Evolutionary conservation across 2,113 vertebrate genomes (phyloP).

Genomic region (Lophius piscatorius): DNA sequence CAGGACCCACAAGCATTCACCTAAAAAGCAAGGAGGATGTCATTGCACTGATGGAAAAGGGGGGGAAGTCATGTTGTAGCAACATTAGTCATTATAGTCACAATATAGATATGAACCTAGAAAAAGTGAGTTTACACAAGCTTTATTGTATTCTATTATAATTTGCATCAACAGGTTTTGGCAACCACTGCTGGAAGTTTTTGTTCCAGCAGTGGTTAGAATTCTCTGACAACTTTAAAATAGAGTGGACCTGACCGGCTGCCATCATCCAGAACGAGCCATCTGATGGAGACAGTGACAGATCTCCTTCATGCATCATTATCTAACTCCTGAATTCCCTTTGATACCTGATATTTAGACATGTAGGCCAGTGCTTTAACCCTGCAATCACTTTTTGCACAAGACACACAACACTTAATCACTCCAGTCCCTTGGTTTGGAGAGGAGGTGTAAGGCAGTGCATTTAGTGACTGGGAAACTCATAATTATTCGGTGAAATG

Average conservation of each 20-base stretch:
- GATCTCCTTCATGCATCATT: conserved; percentile 17
- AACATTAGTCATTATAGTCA: conserved; percentile 49
- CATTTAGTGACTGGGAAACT: conserved; percentile 43
- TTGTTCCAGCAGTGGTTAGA: conserved; percentile 20
- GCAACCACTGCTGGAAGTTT: conserved; percentile 28
- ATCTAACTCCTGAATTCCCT: conserved; percentile 40
- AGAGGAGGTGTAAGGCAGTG: conserved; percentile 21
- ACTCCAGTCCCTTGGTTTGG: conserved; percentile 1
- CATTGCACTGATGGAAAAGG: conserved; percentile 45
- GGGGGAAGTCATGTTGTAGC: conserved; percentile 49
- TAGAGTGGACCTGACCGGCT: conserved; percentile 3
- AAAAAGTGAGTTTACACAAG: conserved; percentile 30
- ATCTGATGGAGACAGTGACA: conserved; percentile 24
- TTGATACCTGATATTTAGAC: conserved; percentile 67
- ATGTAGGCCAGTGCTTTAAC: conserved; percentile 43
- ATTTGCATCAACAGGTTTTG: conserved; percentile 7
- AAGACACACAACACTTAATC: conserved; percentile 66
- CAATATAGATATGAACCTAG: conserved; percentile 46
- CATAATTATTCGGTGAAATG: too few relatives aligned
- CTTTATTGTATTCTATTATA: neutral
- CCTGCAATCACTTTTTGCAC: conserved; percentile 45
- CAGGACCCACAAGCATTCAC: conserved; percentile 52
- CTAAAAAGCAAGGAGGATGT: conserved; percentile 48
- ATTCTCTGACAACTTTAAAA: conserved; percentile 4
- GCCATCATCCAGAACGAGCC: conserved; percentile 17